Evolutionary conservation across 2,888 invertebrate species (phyloP).

Genomic region (Himalopsyche japonica): DNA sequence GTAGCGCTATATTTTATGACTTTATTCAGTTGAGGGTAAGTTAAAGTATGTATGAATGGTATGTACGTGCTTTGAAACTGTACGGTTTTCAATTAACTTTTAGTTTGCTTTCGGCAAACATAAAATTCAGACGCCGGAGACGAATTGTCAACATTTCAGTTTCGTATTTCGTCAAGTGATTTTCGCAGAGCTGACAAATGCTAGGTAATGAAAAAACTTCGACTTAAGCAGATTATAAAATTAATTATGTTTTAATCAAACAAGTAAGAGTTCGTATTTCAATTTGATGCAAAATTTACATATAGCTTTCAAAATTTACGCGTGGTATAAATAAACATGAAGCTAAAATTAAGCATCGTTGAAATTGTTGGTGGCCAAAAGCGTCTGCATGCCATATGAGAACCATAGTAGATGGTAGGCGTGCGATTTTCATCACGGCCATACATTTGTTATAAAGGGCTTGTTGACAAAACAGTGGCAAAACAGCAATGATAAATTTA

Average conservation of each 20-base stretch:
- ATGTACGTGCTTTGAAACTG: neutral
- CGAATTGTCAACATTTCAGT: neutral
- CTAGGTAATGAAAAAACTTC: neutral
- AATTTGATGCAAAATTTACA: too few species aligned
- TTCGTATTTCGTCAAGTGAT: neutral
- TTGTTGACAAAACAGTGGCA: too few species aligned
- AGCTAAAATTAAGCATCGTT: too few species aligned
- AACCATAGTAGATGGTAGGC: too few species aligned
- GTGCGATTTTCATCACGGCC: too few species aligned
- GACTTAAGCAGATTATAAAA: neutral
- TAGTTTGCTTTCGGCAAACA: slow-evolving; percentile 11
- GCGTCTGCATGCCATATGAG: too few species aligned
- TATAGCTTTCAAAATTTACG: too few species aligned
- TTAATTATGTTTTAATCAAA: neutral
- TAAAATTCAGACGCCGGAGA: neutral
- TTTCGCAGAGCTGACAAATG: neutral
- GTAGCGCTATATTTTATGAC: neutral
- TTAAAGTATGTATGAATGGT: neutral
- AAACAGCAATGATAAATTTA: too few species aligned
- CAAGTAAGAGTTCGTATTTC: too few species aligned
- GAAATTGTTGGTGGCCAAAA: too few species aligned
- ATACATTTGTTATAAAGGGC: too few species aligned
- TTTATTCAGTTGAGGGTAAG: neutral
- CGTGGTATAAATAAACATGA: too few species aligned
- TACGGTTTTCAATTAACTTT: slow-evolving; percentile 18